Base-by-base conservation (phyloP, 2,888 invertebrate species). In the Kryphioiulus occultus region DNA sequence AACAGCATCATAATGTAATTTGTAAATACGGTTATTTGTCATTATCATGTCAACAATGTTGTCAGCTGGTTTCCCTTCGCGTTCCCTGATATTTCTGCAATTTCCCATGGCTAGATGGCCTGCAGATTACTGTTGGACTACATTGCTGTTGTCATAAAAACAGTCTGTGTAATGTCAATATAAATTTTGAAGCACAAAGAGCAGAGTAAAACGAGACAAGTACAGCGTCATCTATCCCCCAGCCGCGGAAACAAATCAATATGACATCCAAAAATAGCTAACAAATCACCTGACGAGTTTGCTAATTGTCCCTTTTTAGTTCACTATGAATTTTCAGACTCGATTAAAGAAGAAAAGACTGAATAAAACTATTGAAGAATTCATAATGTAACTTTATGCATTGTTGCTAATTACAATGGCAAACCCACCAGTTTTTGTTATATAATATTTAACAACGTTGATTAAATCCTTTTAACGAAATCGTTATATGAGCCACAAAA, bases 271-370 rank as follows among this genome's bases (percentile, higher is more conserved):
- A 59, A 59, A 59, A 59, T 59, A 59, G 59, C 59, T 59, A 19
- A n/a, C 59, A 59, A n/a, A 59, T 59, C 59, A 59, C 59, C n/a
- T 59, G n/a, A 59, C 59, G 59, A n/a, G n/a, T n/a, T 59, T n/a
- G n/a, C n/a, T 59, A 59, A 59, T 59, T 19, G 59, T 19, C n/a
- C 19, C n/a, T 19, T 59, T 59, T 59, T 59, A 59, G 59, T 59
- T n/a, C n/a, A 59, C 7, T 15, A n/a, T 59, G 17, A 3, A 59
- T n/a, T 19, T 59, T 15, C 59, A 3, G 59, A 59, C 59, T 59
- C n/a, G n/a, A 19, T n/a, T 59, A 19, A 7, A 59, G 19, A 59
- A 59, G 19, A 15, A 9, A 9, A 19, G 5, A 10, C n/a, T n/a
- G 59, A 59, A 59, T 3, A 59, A 59, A 59, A n/a, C 59, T n/a